phyloP scores from a whole-genome alignment of 2,797 vertebrate genomes.

The Acestrorhynchus altus region DNA sequence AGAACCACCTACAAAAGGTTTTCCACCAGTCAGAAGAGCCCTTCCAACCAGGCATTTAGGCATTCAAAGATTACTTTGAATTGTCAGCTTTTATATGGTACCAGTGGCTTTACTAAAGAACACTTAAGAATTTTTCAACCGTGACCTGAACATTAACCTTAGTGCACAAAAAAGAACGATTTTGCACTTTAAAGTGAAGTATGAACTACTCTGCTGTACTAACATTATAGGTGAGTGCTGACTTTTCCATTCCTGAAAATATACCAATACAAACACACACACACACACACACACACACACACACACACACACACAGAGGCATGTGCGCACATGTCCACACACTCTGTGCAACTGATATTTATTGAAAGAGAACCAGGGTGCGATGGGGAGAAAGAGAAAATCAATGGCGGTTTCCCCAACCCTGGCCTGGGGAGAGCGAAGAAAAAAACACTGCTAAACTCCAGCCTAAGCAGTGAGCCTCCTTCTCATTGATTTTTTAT shows the following conservation, averaged over 20 bases:
- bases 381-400: constrained; percentile 64
- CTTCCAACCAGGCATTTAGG: too few species aligned
- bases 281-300: not conserved
- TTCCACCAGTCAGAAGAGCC: too few species aligned
- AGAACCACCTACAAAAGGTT: too few species aligned
- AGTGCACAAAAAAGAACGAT: too few species aligned
- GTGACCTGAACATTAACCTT: too few species aligned
- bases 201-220: too few species aligned
- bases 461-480: constrained; percentile 69
- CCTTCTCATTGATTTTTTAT: constrained; percentile 75
- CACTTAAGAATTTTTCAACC: not conserved
- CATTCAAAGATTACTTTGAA: too few species aligned
- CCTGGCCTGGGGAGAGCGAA: constrained; percentile 74
- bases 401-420: constrained; percentile 73
- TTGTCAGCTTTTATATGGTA: too few species aligned
- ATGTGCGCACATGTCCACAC: not conserved
- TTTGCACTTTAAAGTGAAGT: too few species aligned
- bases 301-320: not conserved
- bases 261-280: not conserved
- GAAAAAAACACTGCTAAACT: constrained; percentile 73
- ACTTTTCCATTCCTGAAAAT: not conserved
- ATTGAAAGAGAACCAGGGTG: constrained; percentile 71
- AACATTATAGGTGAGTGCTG: too few species aligned
- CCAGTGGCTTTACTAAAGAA: too few species aligned
- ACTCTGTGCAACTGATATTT: constrained; percentile 61